Conservation (phyloP, 2,797 vertebrate genomes). For the Acipenser ruthenus region DNA sequence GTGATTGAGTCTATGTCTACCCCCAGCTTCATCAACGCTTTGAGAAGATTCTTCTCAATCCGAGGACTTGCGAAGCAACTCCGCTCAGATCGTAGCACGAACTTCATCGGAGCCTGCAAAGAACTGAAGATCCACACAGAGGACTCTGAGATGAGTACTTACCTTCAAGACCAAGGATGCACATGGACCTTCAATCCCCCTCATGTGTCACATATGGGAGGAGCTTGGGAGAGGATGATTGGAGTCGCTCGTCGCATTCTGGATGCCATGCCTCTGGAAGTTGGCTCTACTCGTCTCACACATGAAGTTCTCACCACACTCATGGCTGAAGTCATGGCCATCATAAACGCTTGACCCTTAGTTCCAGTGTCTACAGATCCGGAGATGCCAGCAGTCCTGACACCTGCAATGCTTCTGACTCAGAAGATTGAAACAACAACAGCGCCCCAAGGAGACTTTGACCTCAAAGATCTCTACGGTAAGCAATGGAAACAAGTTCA, state of each 20-base stretch:
- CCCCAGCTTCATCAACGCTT: background rate
- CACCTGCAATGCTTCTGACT: background rate
- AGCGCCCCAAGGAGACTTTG: background rate
- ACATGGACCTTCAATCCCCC: too few relatives aligned
- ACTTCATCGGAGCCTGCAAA: too few relatives aligned
- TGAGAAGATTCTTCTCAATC: too few relatives aligned
- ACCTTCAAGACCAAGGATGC: too few relatives aligned
- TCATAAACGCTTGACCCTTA: background rate
- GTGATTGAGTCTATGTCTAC: background rate
- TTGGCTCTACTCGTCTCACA: background rate
- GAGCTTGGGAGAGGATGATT: too few relatives aligned
- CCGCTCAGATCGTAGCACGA: too few relatives aligned
- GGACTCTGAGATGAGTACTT: too few relatives aligned
- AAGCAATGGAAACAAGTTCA: slow-evolving; percentile 15
- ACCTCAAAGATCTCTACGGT: background rate
- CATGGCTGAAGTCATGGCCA: background rate
- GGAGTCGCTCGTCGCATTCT: too few relatives aligned
- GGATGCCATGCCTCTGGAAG: background rate
- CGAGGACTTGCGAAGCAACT: too few relatives aligned
- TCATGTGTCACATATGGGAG: too few relatives aligned
- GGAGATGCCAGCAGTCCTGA: background rate
- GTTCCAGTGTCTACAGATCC: slow-evolving; percentile 1
- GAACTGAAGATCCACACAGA: too few relatives aligned
- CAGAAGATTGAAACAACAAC: slow-evolving; percentile 1
- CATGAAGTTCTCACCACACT: slow-evolving; percentile 1